Evolutionary conservation across 2,113 vertebrate genomes (phyloP).

Genomic region (Eudyptes chrysolophus): DNA sequence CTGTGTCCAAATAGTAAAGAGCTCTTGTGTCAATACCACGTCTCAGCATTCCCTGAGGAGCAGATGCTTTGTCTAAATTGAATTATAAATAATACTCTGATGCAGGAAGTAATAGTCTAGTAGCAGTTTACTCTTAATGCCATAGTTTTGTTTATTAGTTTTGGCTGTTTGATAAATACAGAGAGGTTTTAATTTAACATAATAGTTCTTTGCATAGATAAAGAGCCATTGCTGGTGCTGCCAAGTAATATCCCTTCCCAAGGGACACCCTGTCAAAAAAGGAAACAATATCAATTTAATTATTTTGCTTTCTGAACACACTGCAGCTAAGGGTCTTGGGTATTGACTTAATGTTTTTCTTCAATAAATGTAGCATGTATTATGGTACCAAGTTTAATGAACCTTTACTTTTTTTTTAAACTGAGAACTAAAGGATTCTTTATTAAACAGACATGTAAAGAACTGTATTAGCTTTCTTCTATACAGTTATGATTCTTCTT

Average conservation of each 20-base stretch:
- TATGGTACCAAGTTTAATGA: slow-evolving; percentile 24
- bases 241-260: slow-evolving; percentile 18
- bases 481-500: neutral
- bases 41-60: neutral
- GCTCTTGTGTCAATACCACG: neutral
- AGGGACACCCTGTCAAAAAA: neutral
- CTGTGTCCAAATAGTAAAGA: neutral
- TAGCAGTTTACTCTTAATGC: neutral
- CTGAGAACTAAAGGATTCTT: neutral
- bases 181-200: slow-evolving; percentile 37
- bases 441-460: neutral
- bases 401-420: neutral
- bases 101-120: slow-evolving; percentile 12
- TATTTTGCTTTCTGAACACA: slow-evolving; percentile 8
- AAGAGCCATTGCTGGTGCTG: neutral
- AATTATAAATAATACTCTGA: slow-evolving; percentile 33
- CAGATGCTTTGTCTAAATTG: neutral
- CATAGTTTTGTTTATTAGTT: slow-evolving; percentile 24
- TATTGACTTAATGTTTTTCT: slow-evolving; percentile 32
- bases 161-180: slow-evolving; percentile 23
- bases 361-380: slow-evolving; percentile 1
- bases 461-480: neutral
- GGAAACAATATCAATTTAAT: slow-evolving; percentile 28
- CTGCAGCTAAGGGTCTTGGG: neutral
- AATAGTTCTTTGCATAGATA: neutral